These are phyloP conservation scores for Penaeus indicus DNA, from an alignment of 1,140 invertebrate species.

Conservation along the genomic window DNA sequence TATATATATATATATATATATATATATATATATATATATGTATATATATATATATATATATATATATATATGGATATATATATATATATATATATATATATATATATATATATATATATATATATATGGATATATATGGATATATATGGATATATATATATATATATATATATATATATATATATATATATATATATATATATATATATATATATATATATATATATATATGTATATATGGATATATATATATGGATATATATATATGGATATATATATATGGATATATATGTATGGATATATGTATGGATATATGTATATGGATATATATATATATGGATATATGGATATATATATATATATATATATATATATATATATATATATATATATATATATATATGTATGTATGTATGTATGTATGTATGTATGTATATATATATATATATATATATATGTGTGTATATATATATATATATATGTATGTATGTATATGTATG, in stretches of 20 bases:
- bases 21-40: constrained; percentile 18
- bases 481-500: neutral
- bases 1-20: neutral
- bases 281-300: no score
- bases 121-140: no score
- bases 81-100: neutral
- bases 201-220: neutral
- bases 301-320: neutral
- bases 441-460: constrained; percentile 5
- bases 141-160: no score
- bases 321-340: neutral
- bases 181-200: neutral
- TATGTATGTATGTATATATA: no score
- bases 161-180: constrained; percentile 20
- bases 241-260: neutral
- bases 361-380: neutral
- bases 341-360: neutral
- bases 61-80: neutral
- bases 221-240: neutral
- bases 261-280: no score
- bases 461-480: neutral
- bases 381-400: neutral
- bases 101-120: neutral
- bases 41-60: neutral
- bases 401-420: no score